Evolutionary conservation across 2,888 invertebrate genomes (phyloP).

Genomic region (Acanthosoma haemorrhoidale): DNA sequence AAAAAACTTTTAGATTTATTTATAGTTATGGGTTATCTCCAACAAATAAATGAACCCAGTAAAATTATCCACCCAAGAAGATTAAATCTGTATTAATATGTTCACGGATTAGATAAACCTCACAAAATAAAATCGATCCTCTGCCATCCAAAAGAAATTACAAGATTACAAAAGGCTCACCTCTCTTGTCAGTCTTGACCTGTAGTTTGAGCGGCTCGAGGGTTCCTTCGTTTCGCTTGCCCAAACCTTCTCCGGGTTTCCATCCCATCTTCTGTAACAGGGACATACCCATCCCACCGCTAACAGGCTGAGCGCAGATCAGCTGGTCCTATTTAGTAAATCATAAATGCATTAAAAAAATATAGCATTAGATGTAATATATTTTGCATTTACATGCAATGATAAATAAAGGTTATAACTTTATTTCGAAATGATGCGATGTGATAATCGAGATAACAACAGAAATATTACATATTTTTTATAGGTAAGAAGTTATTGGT

Average conservation of each 20-base stretch:
- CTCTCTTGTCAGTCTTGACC: constrained; percentile 93
- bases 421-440: not conserved
- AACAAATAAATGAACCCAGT: no score
- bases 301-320: constrained; percentile 80
- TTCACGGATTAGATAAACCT: not conserved
- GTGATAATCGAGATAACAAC: not conserved
- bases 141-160: not conserved
- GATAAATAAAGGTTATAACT: not conserved
- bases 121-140: not conserved
- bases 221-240: constrained; percentile 88
- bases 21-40: no score
- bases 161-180: constrained; percentile 47
- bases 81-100: no score
- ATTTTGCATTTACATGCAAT: not conserved
- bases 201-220: constrained; percentile 85
- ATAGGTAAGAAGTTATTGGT: no score
- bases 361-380: not conserved
- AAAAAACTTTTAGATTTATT: no score
- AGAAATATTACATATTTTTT: constrained; percentile 11
- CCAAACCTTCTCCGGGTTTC: constrained; percentile 93
- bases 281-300: constrained; percentile 94
- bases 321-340: constrained; percentile 69
- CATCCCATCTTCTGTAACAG: constrained; percentile 98
- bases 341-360: not conserved
- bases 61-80: no score